These are phyloP conservation scores for Notechis scutatus DNA, from an alignment of 2,113 vertebrate genomes.

Conservation along the genomic window DNA sequence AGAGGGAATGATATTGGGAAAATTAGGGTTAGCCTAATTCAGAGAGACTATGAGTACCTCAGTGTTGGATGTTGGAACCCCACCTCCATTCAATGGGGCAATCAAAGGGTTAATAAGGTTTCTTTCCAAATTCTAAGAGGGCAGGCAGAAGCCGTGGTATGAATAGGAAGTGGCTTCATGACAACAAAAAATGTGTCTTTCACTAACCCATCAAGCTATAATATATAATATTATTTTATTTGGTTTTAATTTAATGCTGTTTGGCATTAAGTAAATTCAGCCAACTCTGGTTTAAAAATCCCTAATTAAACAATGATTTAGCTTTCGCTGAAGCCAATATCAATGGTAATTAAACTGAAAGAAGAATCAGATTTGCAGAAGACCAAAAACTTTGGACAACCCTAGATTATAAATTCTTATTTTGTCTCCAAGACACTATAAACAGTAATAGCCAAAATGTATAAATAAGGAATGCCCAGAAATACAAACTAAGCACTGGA, in stretches of 20 bases:
- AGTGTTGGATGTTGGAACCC: not conserved
- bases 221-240: not conserved
- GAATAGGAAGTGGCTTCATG: not conserved
- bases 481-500: not conserved
- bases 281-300: not conserved
- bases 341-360: not conserved
- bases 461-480: not conserved
- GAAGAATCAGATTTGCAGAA: not conserved
- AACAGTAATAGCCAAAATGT: not conserved
- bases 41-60: not conserved
- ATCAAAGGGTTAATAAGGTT: not conserved
- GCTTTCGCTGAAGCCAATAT: not conserved
- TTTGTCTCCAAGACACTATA: not conserved
- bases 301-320: not conserved
- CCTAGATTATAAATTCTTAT: not conserved
- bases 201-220: not conserved
- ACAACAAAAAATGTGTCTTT: not conserved
- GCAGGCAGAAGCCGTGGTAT: not conserved
- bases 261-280: not conserved
- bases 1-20: not conserved
- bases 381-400: not conserved
- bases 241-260: not conserved
- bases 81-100: not conserved
- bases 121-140: not conserved
- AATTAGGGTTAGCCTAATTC: not conserved